Evolutionary conservation across 2,113 vertebrate genomes (phyloP).

Genomic region (Plecotus auritus): DNA sequence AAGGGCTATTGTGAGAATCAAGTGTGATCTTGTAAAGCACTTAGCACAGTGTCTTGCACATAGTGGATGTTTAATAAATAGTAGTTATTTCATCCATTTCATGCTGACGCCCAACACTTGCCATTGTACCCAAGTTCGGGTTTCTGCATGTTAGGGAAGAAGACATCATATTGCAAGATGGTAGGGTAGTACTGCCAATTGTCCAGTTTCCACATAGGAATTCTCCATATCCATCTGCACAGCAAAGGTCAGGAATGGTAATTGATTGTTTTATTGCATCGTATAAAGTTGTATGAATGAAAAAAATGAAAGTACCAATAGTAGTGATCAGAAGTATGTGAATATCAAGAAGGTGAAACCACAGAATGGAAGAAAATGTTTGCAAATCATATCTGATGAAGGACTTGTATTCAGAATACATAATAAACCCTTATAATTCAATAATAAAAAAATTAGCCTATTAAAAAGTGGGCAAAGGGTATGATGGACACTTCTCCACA

Average conservation of each 20-base stretch:
- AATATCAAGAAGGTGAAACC: neutral
- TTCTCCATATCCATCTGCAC: neutral
- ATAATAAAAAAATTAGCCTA: neutral
- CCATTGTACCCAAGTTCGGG: neutral
- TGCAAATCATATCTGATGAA: neutral
- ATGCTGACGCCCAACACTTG: neutral
- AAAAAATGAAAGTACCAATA: neutral
- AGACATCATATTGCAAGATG: neutral
- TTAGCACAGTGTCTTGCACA: neutral
- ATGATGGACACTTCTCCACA: neutral
- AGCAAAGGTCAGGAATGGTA: neutral
- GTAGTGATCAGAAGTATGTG: neutral
- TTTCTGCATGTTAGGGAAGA: neutral
- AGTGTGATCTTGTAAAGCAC: neutral
- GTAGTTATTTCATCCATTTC: neutral
- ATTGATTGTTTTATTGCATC: conserved; percentile 3
- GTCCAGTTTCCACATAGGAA: neutral
- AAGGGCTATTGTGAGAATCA: neutral
- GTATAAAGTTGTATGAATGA: neutral
- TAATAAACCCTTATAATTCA: neutral
- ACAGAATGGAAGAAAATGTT: neutral
- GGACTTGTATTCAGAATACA: neutral
- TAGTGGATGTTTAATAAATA: neutral
- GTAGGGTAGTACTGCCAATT: neutral
- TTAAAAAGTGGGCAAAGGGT: neutral